Conservation (phyloP, 2,113 vertebrate species). For the Pan troglodytes region NHGRI_mPanTro3-v2.1_pri NC_072412.2:32335001-32335500, state of each 20-base stretch:
- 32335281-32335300: background rate
- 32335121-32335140: background rate
- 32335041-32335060: background rate
- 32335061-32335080: constrained; percentile 17
- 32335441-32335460: background rate
- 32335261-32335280: background rate
- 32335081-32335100: background rate
- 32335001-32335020: constrained; percentile 1
- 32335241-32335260: background rate
- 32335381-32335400: background rate
- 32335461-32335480: background rate
- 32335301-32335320: background rate
- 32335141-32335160: background rate
- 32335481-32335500: background rate
- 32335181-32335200: background rate
- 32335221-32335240: background rate
- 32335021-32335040: background rate
- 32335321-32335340: background rate
- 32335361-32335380: background rate
- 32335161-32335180: background rate
- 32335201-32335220: background rate
- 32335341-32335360: background rate
- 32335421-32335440: background rate
- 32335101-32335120: background rate
- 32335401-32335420: background rate